These are phyloP conservation scores for Clarias laeviceps DNA, from an alignment of 2,797 vertebrate species.

Conservation along the genomic window DNA sequence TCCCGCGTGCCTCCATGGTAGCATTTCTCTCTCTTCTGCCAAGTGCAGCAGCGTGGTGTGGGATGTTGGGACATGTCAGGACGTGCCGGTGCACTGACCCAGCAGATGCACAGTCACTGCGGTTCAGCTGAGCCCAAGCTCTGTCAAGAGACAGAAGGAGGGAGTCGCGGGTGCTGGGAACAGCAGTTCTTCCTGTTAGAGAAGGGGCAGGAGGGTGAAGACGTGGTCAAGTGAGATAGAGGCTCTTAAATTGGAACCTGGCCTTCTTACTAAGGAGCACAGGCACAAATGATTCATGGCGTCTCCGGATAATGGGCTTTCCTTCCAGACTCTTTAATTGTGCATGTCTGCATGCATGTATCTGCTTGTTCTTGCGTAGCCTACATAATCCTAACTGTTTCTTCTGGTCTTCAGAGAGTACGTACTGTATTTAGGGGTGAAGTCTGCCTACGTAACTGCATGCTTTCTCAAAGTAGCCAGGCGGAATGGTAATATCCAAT, in stretches of 20 bases:
- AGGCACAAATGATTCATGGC: slow-evolving; percentile 37
- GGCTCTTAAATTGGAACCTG: slow-evolving; percentile 44
- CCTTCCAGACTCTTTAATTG: slow-evolving; percentile 32
- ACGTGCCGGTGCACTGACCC: slow-evolving; percentile 47
- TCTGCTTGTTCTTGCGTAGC: slow-evolving; percentile 15
- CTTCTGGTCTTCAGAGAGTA: slow-evolving; percentile 22
- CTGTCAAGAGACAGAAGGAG: slow-evolving; percentile 20
- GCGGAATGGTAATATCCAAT: slow-evolving; percentile 57
- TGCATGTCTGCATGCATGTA: slow-evolving; percentile 29
- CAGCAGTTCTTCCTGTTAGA: slow-evolving; percentile 35
- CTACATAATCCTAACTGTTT: background rate
- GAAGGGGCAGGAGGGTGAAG: slow-evolving; percentile 26
- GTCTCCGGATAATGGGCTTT: slow-evolving; percentile 48
- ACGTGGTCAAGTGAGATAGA: slow-evolving; percentile 40
- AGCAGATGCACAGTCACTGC: slow-evolving; percentile 23
- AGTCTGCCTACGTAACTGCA: slow-evolving; percentile 11
- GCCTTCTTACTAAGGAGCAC: slow-evolving; percentile 46
- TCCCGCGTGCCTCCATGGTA: slow-evolving; percentile 59
- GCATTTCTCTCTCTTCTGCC: slow-evolving; percentile 51
- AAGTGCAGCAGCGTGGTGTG: slow-evolving; percentile 66
- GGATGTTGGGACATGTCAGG: slow-evolving; percentile 57
- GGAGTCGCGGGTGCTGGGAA: slow-evolving; percentile 12
- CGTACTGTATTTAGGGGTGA: slow-evolving; percentile 8
- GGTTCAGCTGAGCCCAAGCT: slow-evolving; percentile 31
- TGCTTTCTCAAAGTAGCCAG: slow-evolving; percentile 27